Base-by-base conservation (phyloP, 1,140 invertebrate genomes). In the Melitaea cinxia region DNA sequence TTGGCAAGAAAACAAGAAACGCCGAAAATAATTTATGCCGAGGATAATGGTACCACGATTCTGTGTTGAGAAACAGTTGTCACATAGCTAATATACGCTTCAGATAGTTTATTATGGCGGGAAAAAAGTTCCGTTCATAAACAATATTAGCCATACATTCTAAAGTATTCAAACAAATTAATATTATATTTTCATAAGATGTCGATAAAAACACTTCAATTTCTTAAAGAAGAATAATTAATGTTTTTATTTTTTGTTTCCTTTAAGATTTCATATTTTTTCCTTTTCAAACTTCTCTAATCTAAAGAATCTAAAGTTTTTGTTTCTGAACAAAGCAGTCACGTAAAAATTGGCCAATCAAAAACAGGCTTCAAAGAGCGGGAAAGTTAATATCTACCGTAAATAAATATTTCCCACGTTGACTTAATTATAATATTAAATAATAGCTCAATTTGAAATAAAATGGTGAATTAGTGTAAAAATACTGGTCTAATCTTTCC, bases 91-190 rank as follows among this genome's bases (percentile, higher is more conserved):
- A 47, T 7, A 23, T n/a, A 10, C 26, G 6, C 15, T 19, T 17
- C 33, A 47, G n/a, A n/a, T n/a, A n/a, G n/a, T n/a, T n/a, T n/a
- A 35, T 68, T 63, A 55, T 65, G 59, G 63, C 61, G 63, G 70
- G 70, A 69, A 73, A 66, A 23, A 12, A 17, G 35, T 23, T 61
- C 4, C 35, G 63, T 68, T 76, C 65, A 9, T 42, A 68, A 70
- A 53, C 33, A 5, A 23, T n/a, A n/a, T 50, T 23, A 7, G 5
- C 4, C 9, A 1, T 50, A 30, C 7, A 39, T 9, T 39, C 35
- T 15, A 33, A 33, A 6, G 7, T 33, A n/a, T n/a, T n/a, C n/a
- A n/a, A n/a, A n/a, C n/a, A 42, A 42, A 17, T 4, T 17, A 0
- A 39, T 15, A 15, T 39, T 33, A 33, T 10, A 33, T 10, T 4